Percentiles rank a stretch among this genome's conserved stretches.
Conservation (phyloP, 1,140 invertebrate genomes). For the Heliconius nattereri region DNA sequence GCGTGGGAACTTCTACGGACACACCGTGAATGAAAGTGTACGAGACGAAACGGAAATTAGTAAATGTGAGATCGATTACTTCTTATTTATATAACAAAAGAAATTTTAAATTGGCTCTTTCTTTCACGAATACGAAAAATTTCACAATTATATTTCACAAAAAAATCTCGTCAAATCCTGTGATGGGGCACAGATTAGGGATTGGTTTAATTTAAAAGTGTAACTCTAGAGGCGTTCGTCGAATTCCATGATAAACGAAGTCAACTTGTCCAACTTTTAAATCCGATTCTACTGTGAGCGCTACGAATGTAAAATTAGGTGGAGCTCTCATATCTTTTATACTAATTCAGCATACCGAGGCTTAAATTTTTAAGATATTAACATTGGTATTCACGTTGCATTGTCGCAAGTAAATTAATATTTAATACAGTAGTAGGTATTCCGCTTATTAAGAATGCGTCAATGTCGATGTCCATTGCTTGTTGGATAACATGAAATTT, state of each 20-base stretch:
- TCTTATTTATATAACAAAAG: constrained; percentile 8
- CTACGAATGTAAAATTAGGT: constrained; percentile 5
- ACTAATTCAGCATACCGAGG: neutral
- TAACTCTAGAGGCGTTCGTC: constrained; percentile 1
- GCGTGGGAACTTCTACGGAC: constrained; percentile 33
- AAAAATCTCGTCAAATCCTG: constrained; percentile 1
- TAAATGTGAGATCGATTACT: neutral
- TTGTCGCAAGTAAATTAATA: neutral
- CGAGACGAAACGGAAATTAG: constrained; percentile 1
- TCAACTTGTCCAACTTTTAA: constrained; percentile 8
- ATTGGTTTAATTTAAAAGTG: constrained; percentile 12
- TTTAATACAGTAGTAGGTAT: neutral
- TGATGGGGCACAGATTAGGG: neutral
- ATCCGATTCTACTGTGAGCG: constrained; percentile 1
- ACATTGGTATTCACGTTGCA: neutral
- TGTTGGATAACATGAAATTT: no score
- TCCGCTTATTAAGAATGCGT: no score
- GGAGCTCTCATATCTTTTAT: neutral
- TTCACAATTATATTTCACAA: neutral
- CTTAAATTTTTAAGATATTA: neutral
- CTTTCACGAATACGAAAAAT: neutral
- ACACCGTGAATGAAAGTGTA: constrained; percentile 25
- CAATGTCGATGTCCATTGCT: no score
- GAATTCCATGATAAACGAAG: constrained; percentile 10
- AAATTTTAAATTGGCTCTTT: neutral